These are phyloP conservation scores for Rhinogobio ventralis DNA, from an alignment of 2,797 vertebrate genomes.

Conservation along the genomic window DNA sequence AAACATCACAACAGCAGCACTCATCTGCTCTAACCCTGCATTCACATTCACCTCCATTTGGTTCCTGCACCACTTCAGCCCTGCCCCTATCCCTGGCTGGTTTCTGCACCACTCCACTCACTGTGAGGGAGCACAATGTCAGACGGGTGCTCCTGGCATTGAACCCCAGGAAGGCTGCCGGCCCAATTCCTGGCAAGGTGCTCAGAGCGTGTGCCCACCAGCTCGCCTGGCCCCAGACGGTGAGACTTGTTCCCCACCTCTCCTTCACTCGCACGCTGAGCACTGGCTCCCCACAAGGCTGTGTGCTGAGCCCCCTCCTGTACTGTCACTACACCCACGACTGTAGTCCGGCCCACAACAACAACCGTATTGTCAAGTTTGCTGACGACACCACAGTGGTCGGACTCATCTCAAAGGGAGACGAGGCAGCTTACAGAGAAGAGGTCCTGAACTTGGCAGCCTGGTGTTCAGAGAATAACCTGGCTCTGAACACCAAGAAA, in stretches of 20 bases:
- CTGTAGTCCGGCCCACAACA: not conserved
- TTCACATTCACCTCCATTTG: too few species aligned
- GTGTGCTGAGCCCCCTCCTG: not conserved
- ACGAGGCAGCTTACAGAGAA: not conserved
- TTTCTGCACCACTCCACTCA: not conserved
- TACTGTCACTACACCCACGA: not conserved
- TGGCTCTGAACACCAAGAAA: too few species aligned
- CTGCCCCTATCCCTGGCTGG: not conserved
- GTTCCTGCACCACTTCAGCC: too few species aligned
- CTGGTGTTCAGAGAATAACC: too few species aligned
- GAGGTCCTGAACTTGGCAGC: not conserved
- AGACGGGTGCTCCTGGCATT: not conserved
- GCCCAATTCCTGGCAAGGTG: conserved; percentile 8
- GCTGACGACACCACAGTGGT: not conserved
- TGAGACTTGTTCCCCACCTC: not conserved
- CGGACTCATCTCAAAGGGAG: not conserved
- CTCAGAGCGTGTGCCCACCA: not conserved
- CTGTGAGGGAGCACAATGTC: not conserved
- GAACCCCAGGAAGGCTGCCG: not conserved
- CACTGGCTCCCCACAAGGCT: not conserved
- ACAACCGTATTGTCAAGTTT: not conserved
- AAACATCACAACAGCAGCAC: not conserved
- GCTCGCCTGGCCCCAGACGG: not conserved
- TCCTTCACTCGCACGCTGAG: not conserved
- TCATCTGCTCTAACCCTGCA: not conserved